Conservation (phyloP, 2,888 invertebrate species). For the Galeopsomyia nigrocyanea region DNA sequence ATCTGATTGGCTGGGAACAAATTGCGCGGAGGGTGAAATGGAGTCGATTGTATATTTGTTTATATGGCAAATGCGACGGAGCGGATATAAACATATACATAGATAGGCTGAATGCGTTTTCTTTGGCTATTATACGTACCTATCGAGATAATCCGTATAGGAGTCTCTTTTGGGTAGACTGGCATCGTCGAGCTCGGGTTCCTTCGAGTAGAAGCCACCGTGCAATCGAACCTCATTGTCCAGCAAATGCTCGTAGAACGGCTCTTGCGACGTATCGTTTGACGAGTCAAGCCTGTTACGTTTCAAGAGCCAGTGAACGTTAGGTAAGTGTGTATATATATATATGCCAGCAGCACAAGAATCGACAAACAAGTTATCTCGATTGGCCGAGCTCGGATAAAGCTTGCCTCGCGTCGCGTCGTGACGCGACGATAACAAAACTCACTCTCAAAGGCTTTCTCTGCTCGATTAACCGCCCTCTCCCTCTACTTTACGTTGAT, state of each 20-base stretch:
- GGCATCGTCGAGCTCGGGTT: conserved; percentile 49
- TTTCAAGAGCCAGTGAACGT: conserved; percentile 1
- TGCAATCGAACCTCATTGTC: conserved; percentile 60
- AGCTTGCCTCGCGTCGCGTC: background rate
- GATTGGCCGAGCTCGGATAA: background rate
- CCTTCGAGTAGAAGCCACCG: conserved; percentile 63
- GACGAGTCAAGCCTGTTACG: conserved; percentile 32
- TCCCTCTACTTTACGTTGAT: too few relatives aligned
- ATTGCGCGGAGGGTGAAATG: too few relatives aligned
- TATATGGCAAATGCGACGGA: too few relatives aligned
- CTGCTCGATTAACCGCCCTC: conserved; percentile 8
- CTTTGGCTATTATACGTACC: conserved; percentile 19
- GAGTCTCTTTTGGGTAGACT: conserved; percentile 26
- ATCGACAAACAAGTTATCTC: conserved; percentile 27
- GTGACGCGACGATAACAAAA: conserved; percentile 23
- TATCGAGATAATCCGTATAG: conserved; percentile 34
- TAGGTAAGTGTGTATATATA: conserved; percentile 1
- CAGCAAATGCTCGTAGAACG: conserved; percentile 64
- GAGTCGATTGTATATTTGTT: too few relatives aligned
- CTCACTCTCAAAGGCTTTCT: conserved; percentile 19
- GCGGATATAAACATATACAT: too few relatives aligned
- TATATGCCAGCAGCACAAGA: conserved; percentile 1
- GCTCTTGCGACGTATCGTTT: conserved; percentile 56
- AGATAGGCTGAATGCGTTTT: background rate
- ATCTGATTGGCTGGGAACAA: too few relatives aligned